phyloP scores from a whole-genome alignment of 37 sponge, comb jelly and placozoan species.

The Oscarella lobularis region DNA sequence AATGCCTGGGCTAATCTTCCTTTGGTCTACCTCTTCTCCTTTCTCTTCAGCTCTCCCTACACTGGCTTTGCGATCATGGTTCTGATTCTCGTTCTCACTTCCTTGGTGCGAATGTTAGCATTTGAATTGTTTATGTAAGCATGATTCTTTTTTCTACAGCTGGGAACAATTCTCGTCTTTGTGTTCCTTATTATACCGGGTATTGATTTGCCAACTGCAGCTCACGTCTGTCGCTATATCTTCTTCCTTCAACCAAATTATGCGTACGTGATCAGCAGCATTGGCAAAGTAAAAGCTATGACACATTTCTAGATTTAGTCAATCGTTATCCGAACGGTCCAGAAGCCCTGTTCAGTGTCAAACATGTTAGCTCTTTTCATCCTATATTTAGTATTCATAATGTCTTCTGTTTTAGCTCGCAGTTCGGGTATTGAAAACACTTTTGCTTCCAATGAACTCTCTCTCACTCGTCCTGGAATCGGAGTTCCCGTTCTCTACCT shows the following conservation, averaged over 20 bases:
- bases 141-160: slow-evolving; percentile 50
- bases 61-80: slow-evolving; percentile 16
- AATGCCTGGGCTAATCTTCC: neutral
- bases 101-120: slow-evolving; percentile 6
- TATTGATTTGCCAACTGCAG: slow-evolving; percentile 44
- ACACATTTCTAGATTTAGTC: too few species aligned
- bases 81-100: too few species aligned
- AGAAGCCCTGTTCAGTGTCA: too few species aligned
- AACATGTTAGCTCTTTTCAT: too few species aligned
- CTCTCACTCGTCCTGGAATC: slow-evolving; percentile 64
- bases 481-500: slow-evolving; percentile 39
- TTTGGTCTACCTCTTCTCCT: slow-evolving; percentile 4
- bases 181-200: slow-evolving; percentile 36
- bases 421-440: too few species aligned
- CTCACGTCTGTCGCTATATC: slow-evolving; percentile 38
- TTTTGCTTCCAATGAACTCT: too few species aligned
- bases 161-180: slow-evolving; percentile 53
- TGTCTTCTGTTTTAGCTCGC: too few species aligned
- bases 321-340: too few species aligned
- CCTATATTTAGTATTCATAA: too few species aligned
- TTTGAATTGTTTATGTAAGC: slow-evolving; percentile 37
- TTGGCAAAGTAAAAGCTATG: too few species aligned
- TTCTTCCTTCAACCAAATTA: neutral
- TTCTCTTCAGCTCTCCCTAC: slow-evolving; percentile 4
- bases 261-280: slow-evolving; percentile 21